Percentiles rank a stretch among this genome's conserved stretches.
phyloP scores from a whole-genome alignment of 2,888 invertebrate species.

The Polyommatus iphigenia region DNA sequence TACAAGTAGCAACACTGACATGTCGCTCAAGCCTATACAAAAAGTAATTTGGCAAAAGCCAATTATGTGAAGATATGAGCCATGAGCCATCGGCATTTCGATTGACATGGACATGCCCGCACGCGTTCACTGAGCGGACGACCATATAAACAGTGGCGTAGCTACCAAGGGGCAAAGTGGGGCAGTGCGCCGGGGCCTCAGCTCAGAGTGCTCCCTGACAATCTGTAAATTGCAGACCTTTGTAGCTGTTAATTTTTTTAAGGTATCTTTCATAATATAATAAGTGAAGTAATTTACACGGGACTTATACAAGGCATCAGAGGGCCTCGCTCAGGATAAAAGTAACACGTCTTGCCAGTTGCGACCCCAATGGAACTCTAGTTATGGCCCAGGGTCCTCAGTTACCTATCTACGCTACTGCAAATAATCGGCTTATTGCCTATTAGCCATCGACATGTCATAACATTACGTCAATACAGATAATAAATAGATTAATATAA shows the following conservation, averaged over 20 bases:
- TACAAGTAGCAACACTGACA: neutral
- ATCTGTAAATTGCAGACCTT: too few species aligned
- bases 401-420: neutral
- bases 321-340: too few species aligned
- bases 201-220: neutral
- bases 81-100: neutral
- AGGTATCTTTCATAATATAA: too few species aligned
- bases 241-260: too few species aligned
- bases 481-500: constrained; percentile 40
- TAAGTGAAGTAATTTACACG: too few species aligned
- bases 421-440: constrained; percentile 43
- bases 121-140: neutral
- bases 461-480: constrained; percentile 43
- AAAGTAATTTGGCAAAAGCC: neutral
- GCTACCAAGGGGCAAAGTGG: neutral
- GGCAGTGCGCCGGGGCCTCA: neutral
- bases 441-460: constrained; percentile 43
- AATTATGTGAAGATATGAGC: neutral
- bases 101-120: neutral
- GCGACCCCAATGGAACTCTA: neutral
- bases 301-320: too few species aligned
- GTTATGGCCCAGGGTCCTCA: neutral
- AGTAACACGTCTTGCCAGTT: neutral
- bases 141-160: neutral
- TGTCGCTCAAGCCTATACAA: neutral